Evolutionary conservation across 2,888 invertebrate species (phyloP).

Genomic region (Mantis religiosa): DNA sequence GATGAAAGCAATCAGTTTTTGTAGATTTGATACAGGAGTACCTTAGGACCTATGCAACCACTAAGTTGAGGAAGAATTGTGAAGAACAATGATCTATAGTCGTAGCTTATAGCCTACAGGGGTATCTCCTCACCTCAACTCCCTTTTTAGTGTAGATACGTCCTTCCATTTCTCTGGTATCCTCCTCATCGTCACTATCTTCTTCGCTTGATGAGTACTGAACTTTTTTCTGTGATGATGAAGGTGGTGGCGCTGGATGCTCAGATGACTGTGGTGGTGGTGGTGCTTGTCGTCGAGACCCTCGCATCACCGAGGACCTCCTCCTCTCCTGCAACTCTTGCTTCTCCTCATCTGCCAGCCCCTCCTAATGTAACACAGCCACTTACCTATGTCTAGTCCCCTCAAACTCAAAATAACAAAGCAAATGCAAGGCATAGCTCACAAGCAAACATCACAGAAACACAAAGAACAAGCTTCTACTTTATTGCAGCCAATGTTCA

Average conservation of each 20-base stretch:
- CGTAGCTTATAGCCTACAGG: not conserved
- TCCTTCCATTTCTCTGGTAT: conserved; percentile 73
- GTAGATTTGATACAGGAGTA: not conserved
- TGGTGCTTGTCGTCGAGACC: not conserved
- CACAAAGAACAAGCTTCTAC: not conserved
- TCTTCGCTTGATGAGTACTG: conserved; percentile 55
- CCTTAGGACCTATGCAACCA: not conserved
- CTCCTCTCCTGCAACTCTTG: conserved; percentile 16
- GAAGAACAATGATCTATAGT: not conserved
- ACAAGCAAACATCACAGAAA: not conserved
- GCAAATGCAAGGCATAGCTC: not conserved
- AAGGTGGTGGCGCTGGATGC: not conserved
- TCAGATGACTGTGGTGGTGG: not conserved
- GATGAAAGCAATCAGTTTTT: not conserved
- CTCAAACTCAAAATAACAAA: not conserved
- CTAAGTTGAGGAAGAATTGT: not conserved
- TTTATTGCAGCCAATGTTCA: not conserved
- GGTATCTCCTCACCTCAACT: conserved; percentile 53
- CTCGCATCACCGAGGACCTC: not conserved
- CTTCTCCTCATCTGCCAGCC: conserved; percentile 14
- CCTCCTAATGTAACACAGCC: conserved; percentile 8
- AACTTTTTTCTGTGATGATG: conserved; percentile 5
- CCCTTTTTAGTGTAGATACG: conserved; percentile 74
- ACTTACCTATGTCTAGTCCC: not conserved
- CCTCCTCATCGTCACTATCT: conserved; percentile 63